phyloP scores from a whole-genome alignment of 2,888 invertebrate genomes.

The Diogma glabrata region DNA sequence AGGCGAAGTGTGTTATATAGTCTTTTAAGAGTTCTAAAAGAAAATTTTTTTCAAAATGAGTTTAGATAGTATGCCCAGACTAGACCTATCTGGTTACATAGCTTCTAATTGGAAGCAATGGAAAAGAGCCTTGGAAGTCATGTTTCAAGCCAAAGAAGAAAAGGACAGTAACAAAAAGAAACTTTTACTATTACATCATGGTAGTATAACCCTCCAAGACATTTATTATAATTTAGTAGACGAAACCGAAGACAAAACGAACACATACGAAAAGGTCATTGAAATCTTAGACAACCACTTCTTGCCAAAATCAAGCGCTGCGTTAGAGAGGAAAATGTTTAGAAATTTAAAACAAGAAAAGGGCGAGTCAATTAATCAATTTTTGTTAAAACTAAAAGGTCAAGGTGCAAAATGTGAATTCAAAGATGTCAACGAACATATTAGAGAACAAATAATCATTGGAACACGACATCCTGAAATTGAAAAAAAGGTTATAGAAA shows the following conservation, averaged over 20 bases:
- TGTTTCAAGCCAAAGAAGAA: neutral
- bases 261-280: conserved; percentile 2
- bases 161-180: neutral
- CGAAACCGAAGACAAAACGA: neutral
- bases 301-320: neutral
- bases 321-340: conserved; percentile 22
- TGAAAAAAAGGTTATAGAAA: neutral
- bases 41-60: too few species aligned
- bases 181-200: neutral
- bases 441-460: neutral
- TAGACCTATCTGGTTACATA: neutral
- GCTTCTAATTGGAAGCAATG: neutral
- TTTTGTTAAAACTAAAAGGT: conserved; percentile 18
- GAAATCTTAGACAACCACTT: conserved; percentile 3
- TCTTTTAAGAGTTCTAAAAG: too few species aligned
- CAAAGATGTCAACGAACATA: neutral
- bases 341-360: conserved; percentile 21
- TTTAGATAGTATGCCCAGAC: neutral
- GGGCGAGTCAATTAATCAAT: conserved; percentile 24
- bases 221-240: neutral
- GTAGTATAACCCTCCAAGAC: neutral
- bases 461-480: neutral
- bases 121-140: neutral
- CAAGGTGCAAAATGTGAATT: conserved; percentile 7
- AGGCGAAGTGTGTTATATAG: too few species aligned